phyloP scores from a whole-genome alignment of 2,113 vertebrate species.

The Lepus europaeus region DNA sequence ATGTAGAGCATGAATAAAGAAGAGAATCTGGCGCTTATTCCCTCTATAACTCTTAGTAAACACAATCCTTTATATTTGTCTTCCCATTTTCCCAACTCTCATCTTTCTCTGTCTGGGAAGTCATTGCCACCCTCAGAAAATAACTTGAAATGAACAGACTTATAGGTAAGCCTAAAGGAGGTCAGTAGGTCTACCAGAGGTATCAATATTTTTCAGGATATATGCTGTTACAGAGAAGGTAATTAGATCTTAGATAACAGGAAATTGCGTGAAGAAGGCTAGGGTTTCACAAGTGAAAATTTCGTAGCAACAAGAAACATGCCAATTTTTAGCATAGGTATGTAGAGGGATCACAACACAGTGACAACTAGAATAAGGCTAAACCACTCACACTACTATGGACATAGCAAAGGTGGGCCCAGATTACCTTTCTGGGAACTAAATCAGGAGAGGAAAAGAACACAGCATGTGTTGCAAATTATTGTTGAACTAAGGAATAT shows the following conservation, averaged over 20 bases:
- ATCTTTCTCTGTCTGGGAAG: not conserved
- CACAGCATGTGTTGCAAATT: not conserved
- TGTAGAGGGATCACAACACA: not conserved
- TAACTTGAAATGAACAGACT: not conserved
- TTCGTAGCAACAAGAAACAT: not conserved
- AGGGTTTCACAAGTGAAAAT: not conserved
- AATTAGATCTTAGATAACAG: not conserved
- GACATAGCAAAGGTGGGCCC: not conserved
- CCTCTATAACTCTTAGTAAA: not conserved
- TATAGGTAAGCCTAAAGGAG: not conserved
- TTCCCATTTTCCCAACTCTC: not conserved
- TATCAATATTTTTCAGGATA: not conserved
- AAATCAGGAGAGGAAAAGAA: not conserved
- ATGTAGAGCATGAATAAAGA: not conserved
- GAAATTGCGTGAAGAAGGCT: not conserved
- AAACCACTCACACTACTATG: not conserved
- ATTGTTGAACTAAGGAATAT: not conserved
- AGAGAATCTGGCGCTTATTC: not conserved
- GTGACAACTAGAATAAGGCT: not conserved
- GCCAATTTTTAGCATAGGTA: not conserved
- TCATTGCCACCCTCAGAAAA: not conserved
- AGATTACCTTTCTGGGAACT: not conserved
- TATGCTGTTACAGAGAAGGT: not conserved
- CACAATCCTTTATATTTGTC: not conserved
- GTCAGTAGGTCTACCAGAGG: no score